Percentiles rank a stretch among this genome's conserved stretches.
Conservation (phyloP, 1,140 invertebrate species). For the Heliconius hermathena region DNA sequence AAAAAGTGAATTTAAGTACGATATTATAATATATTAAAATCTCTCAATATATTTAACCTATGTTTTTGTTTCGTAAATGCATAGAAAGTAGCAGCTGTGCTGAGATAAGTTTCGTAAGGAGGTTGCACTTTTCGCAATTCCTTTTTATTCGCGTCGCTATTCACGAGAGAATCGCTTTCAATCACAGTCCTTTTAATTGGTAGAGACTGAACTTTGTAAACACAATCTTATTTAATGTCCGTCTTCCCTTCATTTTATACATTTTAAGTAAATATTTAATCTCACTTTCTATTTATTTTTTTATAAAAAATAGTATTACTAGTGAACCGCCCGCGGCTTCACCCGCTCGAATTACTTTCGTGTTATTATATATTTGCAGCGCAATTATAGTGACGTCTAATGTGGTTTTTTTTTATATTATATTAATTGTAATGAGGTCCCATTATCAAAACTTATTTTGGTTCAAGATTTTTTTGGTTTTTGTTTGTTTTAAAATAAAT, state of each 20-base stretch:
- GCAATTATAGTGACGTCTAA: too few species aligned
- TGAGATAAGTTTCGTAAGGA: slow-evolving; percentile 48
- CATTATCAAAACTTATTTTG: too few species aligned
- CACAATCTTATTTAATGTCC: slow-evolving; percentile 31
- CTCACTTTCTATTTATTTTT: background rate
- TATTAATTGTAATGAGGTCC: too few species aligned
- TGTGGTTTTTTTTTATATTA: too few species aligned
- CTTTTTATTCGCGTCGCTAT: slow-evolving; percentile 51
- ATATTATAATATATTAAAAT: background rate
- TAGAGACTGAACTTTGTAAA: slow-evolving; percentile 49
- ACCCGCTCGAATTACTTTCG: too few species aligned
- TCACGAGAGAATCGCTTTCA: slow-evolving; percentile 48
- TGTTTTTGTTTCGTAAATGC: slow-evolving; percentile 32
- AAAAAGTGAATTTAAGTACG: too few species aligned
- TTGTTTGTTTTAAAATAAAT: too few species aligned
- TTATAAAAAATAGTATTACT: too few species aligned
- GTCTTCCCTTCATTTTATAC: slow-evolving; percentile 30
- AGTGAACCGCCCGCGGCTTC: too few species aligned
- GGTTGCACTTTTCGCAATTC: slow-evolving; percentile 48
- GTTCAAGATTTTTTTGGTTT: too few species aligned
- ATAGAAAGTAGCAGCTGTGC: slow-evolving; percentile 48
- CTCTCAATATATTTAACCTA: background rate
- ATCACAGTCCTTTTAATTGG: slow-evolving; percentile 59
- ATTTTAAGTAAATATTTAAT: slow-evolving; percentile 23
- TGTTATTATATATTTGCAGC: too few species aligned